Base-by-base conservation (phyloP, 2,888 invertebrate genomes). In the Ochropacha duplaris region DNA sequence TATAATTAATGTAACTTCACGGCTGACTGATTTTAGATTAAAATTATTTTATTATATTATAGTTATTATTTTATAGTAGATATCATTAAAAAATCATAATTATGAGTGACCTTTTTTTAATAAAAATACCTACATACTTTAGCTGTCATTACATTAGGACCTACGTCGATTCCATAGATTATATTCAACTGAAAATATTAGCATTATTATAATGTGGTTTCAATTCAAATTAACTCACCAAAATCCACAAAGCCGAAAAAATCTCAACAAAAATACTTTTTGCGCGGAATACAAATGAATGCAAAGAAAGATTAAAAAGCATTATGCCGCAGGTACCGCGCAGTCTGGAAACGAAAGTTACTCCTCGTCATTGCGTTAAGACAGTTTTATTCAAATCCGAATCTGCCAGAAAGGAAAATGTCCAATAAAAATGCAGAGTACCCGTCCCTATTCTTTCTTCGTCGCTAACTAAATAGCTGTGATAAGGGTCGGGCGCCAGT, bases 401-500 rank as follows among this genome's bases (percentile, higher is more conserved):
- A 71, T 69, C 68, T 62, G 72, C 16, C n/a, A 44, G 44, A 44
- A 44, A 44, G 75, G 79, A 81, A 85, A 84, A 84, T 84, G 80
- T 83, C 77, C 83, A 83, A 89, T 89, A 88, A 89, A 89, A 89
- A 89, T 87, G 88, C 87, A 82, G 78, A 72, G 77, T 77, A 70
- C 70, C 69, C 69, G 68, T 75, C 78, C 81, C 31, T 81, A 77
- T 78, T 81, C 82, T 82, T 79, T 79, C 79, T 76, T 72, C 73
- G 78, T 70, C 74, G 74, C 80, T 85, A 81, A 86, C 79, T 84
- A 83, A 86, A 85, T 86, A 80, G 78, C 73, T 69, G 75, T 71
- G 64, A 67, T 71, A 70, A 71, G 54, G 66, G 62, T 55, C n/a
- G 3, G 69, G 69, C 62, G 22, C 1, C 14, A 69, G 31, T 65